Evolutionary conservation across 2,113 vertebrate species (phyloP), one percentile per base, ranked within the genome.

Genomic region (Pelusios castaneus): DNA sequence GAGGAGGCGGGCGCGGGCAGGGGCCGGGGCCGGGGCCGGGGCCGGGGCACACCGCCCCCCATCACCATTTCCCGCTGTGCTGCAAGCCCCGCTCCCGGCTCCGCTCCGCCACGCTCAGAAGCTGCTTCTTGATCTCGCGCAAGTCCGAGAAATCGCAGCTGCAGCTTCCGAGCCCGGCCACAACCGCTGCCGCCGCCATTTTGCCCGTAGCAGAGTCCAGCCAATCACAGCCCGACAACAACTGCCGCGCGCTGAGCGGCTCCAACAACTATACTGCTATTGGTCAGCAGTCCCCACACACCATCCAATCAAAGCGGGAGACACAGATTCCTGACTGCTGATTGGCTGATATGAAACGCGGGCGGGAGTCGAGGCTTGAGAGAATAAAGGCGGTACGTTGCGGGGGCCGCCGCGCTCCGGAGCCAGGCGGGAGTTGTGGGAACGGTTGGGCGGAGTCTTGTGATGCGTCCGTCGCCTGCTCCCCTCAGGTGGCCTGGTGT

Each of bases 51-150:
- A 47, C 47, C 47, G 47, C n/a, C 77, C 73, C 60, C 76, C n/a
- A 97, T 98, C 97, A 99, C 99, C 99, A 99, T 96, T 99, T 99
- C n/a, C 98, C 98, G 83, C 99, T 99, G 91, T 99, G 99, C 89
- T 99, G 97, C 51, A 99, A 97, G 31, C 99, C 99, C 51, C 99
- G 98, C 95, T 99, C 99, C 52, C 99, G 99, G 84, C 99, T 99
- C 31, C 99, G 98, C 55, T 98, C 98, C 76, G 98, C 98, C 13
- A 99, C 98, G 11, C 98, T 98, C 93, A 99, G 97, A 49, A 99
- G 97, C 93, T 99, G 99, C 94, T 99, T 99, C 97, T 99, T 99
- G 4, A 99, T 99, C 93, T 99, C 98, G 21, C 98, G 98, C 92
- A 99, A 97, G 81, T 99, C 99, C 31, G 98, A 98, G 97, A 99